Evolutionary conservation across 2,113 vertebrate species (phyloP).

Genomic region (Stigmatopora argus): DNA sequence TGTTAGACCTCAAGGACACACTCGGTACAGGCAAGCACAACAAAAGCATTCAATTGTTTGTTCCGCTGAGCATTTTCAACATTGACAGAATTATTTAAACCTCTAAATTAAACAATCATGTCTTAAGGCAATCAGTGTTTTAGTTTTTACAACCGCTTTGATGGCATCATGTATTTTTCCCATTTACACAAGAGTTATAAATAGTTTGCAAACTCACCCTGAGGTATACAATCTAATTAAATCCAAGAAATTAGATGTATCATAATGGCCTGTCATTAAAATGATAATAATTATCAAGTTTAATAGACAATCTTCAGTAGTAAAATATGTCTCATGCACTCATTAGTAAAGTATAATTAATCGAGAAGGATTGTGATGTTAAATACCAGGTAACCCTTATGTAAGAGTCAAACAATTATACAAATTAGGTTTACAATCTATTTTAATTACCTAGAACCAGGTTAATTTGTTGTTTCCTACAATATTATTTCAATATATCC

Average conservation of each 20-base stretch:
- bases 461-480: no score
- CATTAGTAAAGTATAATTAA: background rate
- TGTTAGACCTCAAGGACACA: slow-evolving; percentile 3
- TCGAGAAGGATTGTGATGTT: no score
- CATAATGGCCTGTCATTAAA: background rate
- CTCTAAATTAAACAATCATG: background rate
- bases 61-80: background rate
- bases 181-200: background rate
- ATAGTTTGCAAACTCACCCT: background rate
- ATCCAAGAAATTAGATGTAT: background rate
- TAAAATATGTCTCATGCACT: background rate
- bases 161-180: background rate
- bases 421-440: no score
- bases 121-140: background rate
- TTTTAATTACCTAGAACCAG: no score
- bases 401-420: no score
- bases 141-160: background rate
- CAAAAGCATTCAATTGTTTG: background rate
- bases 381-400: no score
- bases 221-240: background rate
- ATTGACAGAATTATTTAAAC: background rate
- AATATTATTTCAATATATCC: no score
- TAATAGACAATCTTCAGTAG: background rate
- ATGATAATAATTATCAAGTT: background rate
- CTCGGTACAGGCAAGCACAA: background rate